Conservation (phyloP, 2,113 vertebrate species). For the Ameiurus melas region DNA sequence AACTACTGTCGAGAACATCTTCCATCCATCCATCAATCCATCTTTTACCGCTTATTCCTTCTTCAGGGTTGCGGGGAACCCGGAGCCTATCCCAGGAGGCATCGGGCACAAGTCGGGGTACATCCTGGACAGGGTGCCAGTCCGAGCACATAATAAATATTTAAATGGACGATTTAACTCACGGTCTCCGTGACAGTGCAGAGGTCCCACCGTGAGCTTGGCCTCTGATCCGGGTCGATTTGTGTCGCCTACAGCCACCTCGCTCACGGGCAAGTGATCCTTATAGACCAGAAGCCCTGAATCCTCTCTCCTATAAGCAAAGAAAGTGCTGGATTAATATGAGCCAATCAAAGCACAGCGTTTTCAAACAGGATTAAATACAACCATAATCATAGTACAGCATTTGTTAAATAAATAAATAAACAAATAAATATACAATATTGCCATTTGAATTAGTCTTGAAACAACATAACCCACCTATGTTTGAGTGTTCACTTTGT, state of each 20-base stretch:
- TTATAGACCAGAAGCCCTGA: slow-evolving; percentile 89
- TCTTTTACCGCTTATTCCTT: no score
- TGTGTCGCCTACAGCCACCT: slow-evolving; percentile 90
- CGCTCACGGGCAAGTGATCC: slow-evolving; percentile 93
- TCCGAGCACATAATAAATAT: neutral
- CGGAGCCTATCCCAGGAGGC: no score
- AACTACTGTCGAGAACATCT: neutral
- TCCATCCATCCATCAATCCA: no score
- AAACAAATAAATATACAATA: no score
- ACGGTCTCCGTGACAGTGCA: slow-evolving; percentile 96
- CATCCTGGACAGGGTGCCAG: no score
- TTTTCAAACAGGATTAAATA: neutral
- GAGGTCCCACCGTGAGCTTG: slow-evolving; percentile 87
- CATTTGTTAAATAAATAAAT: neutral
- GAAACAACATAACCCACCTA: neutral
- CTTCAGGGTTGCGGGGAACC: no score
- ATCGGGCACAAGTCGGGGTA: no score
- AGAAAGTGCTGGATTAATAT: neutral
- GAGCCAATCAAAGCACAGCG: neutral
- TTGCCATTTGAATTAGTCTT: neutral
- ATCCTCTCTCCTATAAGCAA: slow-evolving; percentile 85
- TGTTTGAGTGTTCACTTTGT: neutral
- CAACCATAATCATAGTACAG: neutral
- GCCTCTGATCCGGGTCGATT: slow-evolving; percentile 90
- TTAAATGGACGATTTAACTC: slow-evolving; percentile 65